These are phyloP conservation scores for Drosophila rhopaloa DNA, from an alignment of 1,140 invertebrate species.

Conservation along the genomic window DNA sequence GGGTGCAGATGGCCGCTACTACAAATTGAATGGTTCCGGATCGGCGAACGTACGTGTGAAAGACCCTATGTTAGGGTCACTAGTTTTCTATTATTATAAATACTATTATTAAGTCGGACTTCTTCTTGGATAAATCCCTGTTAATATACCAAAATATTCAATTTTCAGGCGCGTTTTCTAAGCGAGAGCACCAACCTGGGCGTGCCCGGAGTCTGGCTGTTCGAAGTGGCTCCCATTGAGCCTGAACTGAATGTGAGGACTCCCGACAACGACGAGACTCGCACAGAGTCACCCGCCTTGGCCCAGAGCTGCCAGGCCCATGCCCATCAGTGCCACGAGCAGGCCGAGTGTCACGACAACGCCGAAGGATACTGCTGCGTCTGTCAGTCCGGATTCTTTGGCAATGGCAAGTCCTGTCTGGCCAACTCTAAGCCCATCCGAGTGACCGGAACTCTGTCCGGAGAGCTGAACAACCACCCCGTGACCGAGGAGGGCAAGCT, in stretches of 20 bases:
- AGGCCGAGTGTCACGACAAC: constrained; percentile 93
- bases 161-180: constrained; percentile 87
- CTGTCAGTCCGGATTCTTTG: constrained; percentile 92
- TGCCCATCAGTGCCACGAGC: constrained; percentile 90
- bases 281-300: constrained; percentile 79
- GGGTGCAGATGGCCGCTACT: constrained; percentile 90
- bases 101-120: too few species aligned
- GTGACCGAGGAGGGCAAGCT: constrained; percentile 90
- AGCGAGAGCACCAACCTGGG: constrained; percentile 90
- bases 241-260: constrained; percentile 87
- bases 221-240: constrained; percentile 89
- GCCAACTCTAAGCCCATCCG: constrained; percentile 92
- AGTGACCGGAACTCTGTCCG: constrained; percentile 93
- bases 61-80: too few species aligned
- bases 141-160: neutral
- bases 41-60: constrained; percentile 90
- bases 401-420: constrained; percentile 96
- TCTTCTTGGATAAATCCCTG: too few species aligned
- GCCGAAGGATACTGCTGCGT: constrained; percentile 94
- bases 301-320: constrained; percentile 86
- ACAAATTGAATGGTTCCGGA: constrained; percentile 92
- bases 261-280: constrained; percentile 87
- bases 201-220: constrained; percentile 93
- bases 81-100: too few species aligned
- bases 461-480: constrained; percentile 90